phyloP scores from a whole-genome alignment of 2,888 invertebrate genomes.

The Drosophila pseudotakahashii region DNA sequence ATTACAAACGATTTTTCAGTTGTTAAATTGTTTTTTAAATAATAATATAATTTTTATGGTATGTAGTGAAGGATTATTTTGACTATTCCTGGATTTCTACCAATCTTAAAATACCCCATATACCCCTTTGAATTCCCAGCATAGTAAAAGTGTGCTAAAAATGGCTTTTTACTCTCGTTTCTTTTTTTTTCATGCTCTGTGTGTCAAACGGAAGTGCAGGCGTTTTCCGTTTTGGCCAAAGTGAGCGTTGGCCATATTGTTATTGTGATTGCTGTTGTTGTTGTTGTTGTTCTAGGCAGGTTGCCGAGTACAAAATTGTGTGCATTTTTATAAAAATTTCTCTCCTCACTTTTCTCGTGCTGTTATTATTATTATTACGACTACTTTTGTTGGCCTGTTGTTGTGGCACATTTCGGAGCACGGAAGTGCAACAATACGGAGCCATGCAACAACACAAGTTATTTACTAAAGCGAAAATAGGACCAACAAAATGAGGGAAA shows the following conservation, averaged over 20 bases:
- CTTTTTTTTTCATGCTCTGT: conserved; percentile 29
- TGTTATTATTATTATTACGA: conserved; percentile 27
- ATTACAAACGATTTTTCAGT: too few species aligned
- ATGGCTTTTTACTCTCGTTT: conserved; percentile 19
- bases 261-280: conserved; percentile 39
- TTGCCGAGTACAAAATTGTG: conserved; percentile 70
- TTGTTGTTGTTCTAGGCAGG: conserved; percentile 55
- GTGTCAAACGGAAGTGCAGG: conserved; percentile 74
- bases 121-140: background rate
- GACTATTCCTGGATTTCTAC: too few species aligned
- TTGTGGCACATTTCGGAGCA: conserved; percentile 60
- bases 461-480: conserved; percentile 48
- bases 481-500: conserved; percentile 3
- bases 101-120: background rate
- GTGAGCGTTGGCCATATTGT: conserved; percentile 61
- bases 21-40: too few species aligned
- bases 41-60: too few species aligned
- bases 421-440: conserved; percentile 70
- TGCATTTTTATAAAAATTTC: conserved; percentile 67
- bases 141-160: conserved; percentile 34
- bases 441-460: conserved; percentile 48
- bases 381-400: conserved; percentile 12
- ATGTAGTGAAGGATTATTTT: too few species aligned
- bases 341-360: conserved; percentile 12
- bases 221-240: conserved; percentile 73